Evolutionary conservation across 2,888 invertebrate genomes (phyloP).

Genomic region (Serrognathus titanus): DNA sequence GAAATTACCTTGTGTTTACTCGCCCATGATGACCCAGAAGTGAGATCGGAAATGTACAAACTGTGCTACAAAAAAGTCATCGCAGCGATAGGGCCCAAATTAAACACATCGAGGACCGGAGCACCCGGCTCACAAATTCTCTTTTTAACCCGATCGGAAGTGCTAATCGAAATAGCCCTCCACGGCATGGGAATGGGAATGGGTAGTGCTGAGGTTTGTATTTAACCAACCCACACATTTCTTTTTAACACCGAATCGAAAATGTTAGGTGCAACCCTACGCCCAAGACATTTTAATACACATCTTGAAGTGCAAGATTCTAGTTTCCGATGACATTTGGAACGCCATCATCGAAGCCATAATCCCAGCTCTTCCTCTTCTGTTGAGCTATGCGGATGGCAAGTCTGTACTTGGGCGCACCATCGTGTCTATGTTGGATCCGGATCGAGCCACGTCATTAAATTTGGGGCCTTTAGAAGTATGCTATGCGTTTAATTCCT

Average conservation of each 20-base stretch:
- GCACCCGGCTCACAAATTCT: slow-evolving; percentile 51
- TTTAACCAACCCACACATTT: neutral
- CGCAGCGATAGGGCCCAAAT: slow-evolving; percentile 55
- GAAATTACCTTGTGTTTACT: slow-evolving; percentile 55
- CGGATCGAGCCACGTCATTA: slow-evolving; percentile 59
- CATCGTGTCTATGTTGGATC: slow-evolving; percentile 61
- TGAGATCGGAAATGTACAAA: slow-evolving; percentile 55
- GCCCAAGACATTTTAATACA: slow-evolving; percentile 62
- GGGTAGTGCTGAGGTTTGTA: slow-evolving; percentile 43
- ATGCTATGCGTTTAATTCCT: slow-evolving; percentile 15
- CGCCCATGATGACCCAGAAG: slow-evolving; percentile 55
- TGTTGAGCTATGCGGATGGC: slow-evolving; percentile 58
- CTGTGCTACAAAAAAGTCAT: slow-evolving; percentile 55
- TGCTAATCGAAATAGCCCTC: slow-evolving; percentile 63
- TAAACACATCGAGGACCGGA: slow-evolving; percentile 31
- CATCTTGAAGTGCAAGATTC: slow-evolving; percentile 61
- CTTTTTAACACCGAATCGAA: neutral
- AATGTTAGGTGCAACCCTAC: slow-evolving; percentile 54
- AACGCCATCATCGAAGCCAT: slow-evolving; percentile 57
- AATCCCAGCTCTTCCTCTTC: slow-evolving; percentile 58
- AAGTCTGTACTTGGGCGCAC: slow-evolving; percentile 56
- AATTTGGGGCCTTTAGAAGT: slow-evolving; percentile 56
- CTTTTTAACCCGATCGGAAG: slow-evolving; percentile 56
- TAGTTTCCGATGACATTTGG: slow-evolving; percentile 63
- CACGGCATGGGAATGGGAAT: too few relatives aligned